Base-by-base conservation (phyloP, 2,113 vertebrate genomes). In the Ifrita kowaldi region DNA sequence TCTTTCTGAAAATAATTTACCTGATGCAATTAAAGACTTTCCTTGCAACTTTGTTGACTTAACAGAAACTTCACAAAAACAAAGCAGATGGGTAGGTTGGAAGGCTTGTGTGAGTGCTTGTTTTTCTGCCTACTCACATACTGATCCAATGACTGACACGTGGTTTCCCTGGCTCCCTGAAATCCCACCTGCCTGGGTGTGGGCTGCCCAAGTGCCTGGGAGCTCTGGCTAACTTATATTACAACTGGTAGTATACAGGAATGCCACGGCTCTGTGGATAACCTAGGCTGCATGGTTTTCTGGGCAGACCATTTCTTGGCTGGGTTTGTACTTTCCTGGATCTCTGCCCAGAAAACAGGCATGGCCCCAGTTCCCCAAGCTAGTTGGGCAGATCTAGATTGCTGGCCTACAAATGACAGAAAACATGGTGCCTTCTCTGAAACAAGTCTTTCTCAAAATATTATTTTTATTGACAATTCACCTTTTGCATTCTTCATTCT, bases 61-160 rank as follows among this genome's bases (percentile, higher is more conserved):
- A 49, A 44, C 15, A 84, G 32, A 83, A 87, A 89, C 37, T 55
- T 64, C 44, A 3, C 7, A 64, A 74, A 95, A 90, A 0, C 30
- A 67, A 92, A 93, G 82, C 95, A 96, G 92, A 86, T 90, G 82
- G 90, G 22, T 87, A 60, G 19, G 7, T 77, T 97, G 84, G 87
- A 89, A 87, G 11, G 49, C 6, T 93, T 64, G 24, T 2, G 3
- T 18, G 52, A 52, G 23, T 35, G 47, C 28, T 37, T 91, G 19
- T 30, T 92, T 86, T 94, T 50, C 79, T 92, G 68, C 76, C 56
- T 75, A 8, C 22, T 91, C 41, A 6, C 28, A 63, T 52, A 21
- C 19, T 10, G 24, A 8, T 90, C 91, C 92, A 91, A 41, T 33
- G 49, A 78, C 60, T 70, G 59, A 62, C 50, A 62, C 1, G 2